These are phyloP conservation scores for Sebastes elongatus DNA, from an alignment of 2,797 vertebrate genomes.

Conservation along the genomic window DNA sequence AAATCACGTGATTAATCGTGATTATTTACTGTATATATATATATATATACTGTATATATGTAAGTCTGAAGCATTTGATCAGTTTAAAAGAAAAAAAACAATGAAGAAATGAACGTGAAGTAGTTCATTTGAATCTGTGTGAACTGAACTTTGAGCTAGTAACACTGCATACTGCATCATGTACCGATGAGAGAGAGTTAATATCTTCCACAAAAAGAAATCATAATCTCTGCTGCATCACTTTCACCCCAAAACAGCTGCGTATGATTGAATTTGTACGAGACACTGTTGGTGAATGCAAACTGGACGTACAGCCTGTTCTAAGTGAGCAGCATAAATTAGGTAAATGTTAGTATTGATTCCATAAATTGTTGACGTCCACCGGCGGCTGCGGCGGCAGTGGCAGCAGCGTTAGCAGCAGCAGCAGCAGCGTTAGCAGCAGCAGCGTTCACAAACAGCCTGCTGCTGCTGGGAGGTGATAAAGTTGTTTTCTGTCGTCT, in stretches of 20 bases:
- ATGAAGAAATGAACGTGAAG: no score
- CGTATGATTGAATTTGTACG: not conserved
- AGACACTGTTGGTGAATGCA: not conserved
- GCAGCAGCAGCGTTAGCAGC: no score
- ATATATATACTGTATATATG: no score
- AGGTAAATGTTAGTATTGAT: not conserved
- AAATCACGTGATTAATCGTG: no score
- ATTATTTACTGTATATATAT: no score
- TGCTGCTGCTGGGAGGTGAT: not conserved
- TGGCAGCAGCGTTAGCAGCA: not conserved
- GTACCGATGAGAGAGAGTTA: not conserved
- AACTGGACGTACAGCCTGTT: not conserved
- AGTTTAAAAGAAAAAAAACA: no score
- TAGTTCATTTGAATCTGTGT: no score
- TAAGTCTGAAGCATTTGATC: no score
- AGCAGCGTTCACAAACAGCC: not conserved
- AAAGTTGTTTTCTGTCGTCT: slow-evolving; percentile 12
- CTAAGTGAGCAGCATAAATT: not conserved
- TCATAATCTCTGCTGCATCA: not conserved
- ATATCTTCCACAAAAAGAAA: not conserved
- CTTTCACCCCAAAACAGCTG: not conserved
- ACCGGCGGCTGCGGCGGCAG: not conserved
- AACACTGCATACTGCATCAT: no score
- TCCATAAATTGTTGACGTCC: not conserved
- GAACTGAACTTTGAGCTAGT: no score